phyloP scores from a whole-genome alignment of 2,797 vertebrate genomes.

The Gobio occitaniae region DNA sequence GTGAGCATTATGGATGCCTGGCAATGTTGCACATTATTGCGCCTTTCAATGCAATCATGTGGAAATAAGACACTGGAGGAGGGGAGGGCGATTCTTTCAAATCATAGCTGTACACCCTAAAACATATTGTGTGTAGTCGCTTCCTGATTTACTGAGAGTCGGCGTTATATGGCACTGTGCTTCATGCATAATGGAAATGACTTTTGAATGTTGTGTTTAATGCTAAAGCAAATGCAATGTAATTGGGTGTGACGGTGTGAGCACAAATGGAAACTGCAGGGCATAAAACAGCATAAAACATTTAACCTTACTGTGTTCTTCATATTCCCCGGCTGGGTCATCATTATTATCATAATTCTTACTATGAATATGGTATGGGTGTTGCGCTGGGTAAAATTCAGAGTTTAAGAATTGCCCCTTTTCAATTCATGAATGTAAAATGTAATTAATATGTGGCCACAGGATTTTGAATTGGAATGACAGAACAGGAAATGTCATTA shows the following conservation, averaged over 20 bases:
- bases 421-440: not conserved
- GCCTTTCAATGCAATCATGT: not conserved
- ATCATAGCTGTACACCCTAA: slow-evolving; percentile 1
- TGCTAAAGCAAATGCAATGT: slow-evolving; percentile 6
- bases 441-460: not conserved
- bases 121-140: not conserved
- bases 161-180: not conserved
- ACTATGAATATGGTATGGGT: not conserved
- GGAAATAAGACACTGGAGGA: slow-evolving; percentile 10
- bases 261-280: slow-evolving; percentile 7
- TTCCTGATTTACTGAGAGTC: not conserved
- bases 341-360: not conserved
- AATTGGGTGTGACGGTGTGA: slow-evolving; percentile 7
- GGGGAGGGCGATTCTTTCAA: not conserved
- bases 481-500: not conserved
- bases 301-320: slow-evolving; percentile 1
- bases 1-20: not conserved
- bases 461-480: not conserved
- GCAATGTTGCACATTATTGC: not conserved
- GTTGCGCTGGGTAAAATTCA: not conserved
- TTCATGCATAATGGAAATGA: slow-evolving; percentile 39
- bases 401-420: not conserved
- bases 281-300: slow-evolving; percentile 6
- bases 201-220: slow-evolving; percentile 36
- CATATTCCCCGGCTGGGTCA: not conserved